Evolutionary conservation across 2,113 vertebrate genomes (phyloP).

Genomic region (Bos javanicus): DNA sequence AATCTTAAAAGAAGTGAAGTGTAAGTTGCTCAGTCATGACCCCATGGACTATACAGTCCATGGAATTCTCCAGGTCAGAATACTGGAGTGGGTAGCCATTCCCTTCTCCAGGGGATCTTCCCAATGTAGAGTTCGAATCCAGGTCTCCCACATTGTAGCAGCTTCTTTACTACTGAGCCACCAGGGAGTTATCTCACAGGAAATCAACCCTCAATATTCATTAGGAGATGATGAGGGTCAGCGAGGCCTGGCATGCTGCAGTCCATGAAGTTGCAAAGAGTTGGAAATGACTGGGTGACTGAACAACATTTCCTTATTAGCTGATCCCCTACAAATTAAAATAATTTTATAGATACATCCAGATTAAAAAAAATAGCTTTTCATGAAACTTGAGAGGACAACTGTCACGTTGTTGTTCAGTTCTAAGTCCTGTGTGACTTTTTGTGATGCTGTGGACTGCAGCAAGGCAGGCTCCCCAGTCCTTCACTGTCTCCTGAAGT

Average conservation of each 20-base stretch:
- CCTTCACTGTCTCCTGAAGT: background rate
- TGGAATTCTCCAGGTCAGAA: background rate
- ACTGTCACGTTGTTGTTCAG: background rate
- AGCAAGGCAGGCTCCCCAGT: background rate
- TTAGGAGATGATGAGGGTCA: background rate
- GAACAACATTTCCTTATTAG: background rate
- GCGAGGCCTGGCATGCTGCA: background rate
- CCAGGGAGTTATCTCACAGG: background rate
- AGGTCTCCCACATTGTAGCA: background rate
- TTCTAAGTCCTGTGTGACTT: background rate
- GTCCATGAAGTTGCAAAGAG: background rate
- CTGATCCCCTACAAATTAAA: background rate
- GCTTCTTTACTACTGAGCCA: background rate
- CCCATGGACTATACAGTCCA: background rate
- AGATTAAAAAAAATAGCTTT: background rate
- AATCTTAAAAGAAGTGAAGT: background rate
- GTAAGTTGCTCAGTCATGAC: fast-evolving
- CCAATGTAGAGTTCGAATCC: background rate
- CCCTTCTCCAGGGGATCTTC: background rate
- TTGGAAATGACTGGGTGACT: background rate
- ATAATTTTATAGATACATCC: background rate
- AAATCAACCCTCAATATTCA: background rate
- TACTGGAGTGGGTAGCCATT: background rate
- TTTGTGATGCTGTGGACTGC: background rate
- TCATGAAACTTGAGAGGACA: background rate